Evolutionary conservation across 2,888 invertebrate species (phyloP).

Genomic region (Hecatera dysodea): DNA sequence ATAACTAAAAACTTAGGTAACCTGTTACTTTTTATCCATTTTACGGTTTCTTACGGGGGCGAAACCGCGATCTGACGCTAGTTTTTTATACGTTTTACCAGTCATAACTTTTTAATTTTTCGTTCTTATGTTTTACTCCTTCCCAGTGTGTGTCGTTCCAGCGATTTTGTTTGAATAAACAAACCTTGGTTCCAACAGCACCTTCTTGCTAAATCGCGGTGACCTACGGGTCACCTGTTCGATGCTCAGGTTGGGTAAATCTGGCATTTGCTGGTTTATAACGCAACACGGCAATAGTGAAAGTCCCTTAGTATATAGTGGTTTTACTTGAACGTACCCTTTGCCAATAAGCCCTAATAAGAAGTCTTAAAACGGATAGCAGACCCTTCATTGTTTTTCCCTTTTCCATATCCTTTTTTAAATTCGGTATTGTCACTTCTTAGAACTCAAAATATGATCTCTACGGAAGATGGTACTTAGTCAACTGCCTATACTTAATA

Average conservation of each 20-base stretch:
- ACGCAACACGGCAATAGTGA: slow-evolving; percentile 51
- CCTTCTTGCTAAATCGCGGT: slow-evolving; percentile 21
- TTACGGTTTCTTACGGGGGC: too few relatives aligned
- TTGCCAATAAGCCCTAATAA: not conserved
- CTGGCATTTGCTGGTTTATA: slow-evolving; percentile 60
- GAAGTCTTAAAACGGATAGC: not conserved
- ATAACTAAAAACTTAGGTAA: too few relatives aligned
- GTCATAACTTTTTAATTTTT: not conserved
- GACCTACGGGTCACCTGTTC: slow-evolving; percentile 58
- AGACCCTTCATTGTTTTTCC: too few relatives aligned
- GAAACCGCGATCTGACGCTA: too few relatives aligned
- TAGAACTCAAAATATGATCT: too few relatives aligned
- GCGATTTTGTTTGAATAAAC: not conserved
- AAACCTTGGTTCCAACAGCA: slow-evolving; percentile 19
- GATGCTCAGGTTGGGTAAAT: slow-evolving; percentile 44
- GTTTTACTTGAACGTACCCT: slow-evolving; percentile 27
- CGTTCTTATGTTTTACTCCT: not conserved
- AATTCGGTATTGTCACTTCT: too few relatives aligned
- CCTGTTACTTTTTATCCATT: too few relatives aligned
- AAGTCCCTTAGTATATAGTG: slow-evolving; percentile 40
- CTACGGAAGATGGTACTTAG: too few relatives aligned
- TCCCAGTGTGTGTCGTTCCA: not conserved
- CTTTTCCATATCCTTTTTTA: too few relatives aligned
- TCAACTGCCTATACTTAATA: too few relatives aligned
- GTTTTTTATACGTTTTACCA: too few relatives aligned